Percentiles rank a stretch among this genome's conserved stretches.
These are phyloP conservation scores for Pelobates fuscus DNA, from an alignment of 2,113 vertebrate species.

Conservation along the genomic window DNA sequence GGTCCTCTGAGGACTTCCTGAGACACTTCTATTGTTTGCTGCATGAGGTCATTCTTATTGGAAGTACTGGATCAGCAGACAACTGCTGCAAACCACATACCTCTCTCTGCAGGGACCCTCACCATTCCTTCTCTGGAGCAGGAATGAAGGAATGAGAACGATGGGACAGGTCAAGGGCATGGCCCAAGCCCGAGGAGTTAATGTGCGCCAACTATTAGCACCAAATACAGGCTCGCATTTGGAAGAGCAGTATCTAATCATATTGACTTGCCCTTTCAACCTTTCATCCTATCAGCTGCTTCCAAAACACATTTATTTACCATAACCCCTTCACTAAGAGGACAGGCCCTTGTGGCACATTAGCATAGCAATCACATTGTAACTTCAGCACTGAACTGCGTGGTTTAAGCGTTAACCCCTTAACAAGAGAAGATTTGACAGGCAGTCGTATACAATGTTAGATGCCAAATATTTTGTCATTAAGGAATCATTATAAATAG, in stretches of 20 bases:
- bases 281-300: constrained; percentile 7
- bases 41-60: constrained; percentile 40
- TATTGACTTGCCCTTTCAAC: not conserved
- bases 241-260: not conserved
- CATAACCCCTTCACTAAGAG: constrained; percentile 2
- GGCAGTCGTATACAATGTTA: too few species aligned
- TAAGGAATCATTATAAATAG: too few species aligned
- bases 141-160: constrained; percentile 19
- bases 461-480: too few species aligned
- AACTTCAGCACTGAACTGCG: too few species aligned
- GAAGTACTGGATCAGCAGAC: constrained; percentile 29
- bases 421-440: too few species aligned
- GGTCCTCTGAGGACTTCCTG: constrained; percentile 32
- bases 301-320: constrained; percentile 11
- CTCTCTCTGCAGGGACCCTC: constrained; percentile 9
- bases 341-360: not conserved
- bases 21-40: constrained; percentile 48
- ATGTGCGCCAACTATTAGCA: constrained; percentile 14
- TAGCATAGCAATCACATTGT: too few species aligned
- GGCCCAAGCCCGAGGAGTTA: constrained; percentile 16
- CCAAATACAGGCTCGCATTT: constrained; percentile 11
- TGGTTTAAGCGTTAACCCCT: too few species aligned
- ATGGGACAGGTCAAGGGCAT: constrained; percentile 30
- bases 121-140: constrained; percentile 20
- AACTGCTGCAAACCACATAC: constrained; percentile 15